Evolutionary conservation across 2,113 vertebrate genomes (phyloP).

Genomic region (Rhegmatorhina hoffmannsi): DNA sequence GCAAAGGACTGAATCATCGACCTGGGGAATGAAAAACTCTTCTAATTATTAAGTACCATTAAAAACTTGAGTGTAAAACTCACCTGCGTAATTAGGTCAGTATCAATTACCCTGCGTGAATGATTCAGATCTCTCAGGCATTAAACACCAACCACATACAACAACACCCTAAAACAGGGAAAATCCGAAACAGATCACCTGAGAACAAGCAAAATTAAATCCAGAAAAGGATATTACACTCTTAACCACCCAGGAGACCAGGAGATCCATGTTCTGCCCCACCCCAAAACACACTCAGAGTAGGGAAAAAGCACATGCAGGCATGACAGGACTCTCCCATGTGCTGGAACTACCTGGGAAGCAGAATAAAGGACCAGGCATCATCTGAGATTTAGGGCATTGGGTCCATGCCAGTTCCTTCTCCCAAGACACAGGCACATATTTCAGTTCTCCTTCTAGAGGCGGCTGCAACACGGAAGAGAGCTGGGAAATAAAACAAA

Average conservation of each 20-base stretch:
- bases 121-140: background rate
- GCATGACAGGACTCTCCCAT: background rate
- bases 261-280: background rate
- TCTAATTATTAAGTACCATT: slow-evolving; percentile 9
- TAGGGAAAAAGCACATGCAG: background rate
- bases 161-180: background rate
- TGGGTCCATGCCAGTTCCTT: background rate
- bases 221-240: background rate
- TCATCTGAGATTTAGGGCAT: background rate
- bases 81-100: slow-evolving; percentile 11
- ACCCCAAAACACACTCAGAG: background rate
- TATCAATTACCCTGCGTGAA: background rate
- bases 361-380: background rate
- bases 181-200: background rate
- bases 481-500: background rate
- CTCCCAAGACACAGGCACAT: background rate
- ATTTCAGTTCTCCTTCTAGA: background rate
- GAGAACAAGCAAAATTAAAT: background rate
- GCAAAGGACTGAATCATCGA: background rate
- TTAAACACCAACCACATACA: background rate
- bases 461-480: background rate
- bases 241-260: background rate
- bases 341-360: background rate
- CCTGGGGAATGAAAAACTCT: background rate
- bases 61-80: slow-evolving; percentile 16